phyloP scores from a whole-genome alignment of 2,888 invertebrate species.

The Criorhina ranunculi region DNA sequence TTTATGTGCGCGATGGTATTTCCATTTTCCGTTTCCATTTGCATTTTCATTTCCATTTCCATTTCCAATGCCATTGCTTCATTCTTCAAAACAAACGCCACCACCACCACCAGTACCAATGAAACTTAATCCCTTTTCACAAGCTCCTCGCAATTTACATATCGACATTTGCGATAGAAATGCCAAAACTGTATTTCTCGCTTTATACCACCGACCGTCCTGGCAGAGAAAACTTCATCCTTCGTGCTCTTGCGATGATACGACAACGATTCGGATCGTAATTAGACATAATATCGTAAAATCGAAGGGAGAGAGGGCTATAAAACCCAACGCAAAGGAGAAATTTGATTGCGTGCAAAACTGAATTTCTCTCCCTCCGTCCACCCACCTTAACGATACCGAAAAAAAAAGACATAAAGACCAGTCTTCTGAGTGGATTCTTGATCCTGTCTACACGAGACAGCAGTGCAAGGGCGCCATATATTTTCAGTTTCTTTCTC shows the following conservation, averaged over 20 bases:
- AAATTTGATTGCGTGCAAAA: slow-evolving; percentile 75
- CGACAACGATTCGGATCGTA: slow-evolving; percentile 64
- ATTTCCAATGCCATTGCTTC: slow-evolving; percentile 29
- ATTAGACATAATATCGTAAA: slow-evolving; percentile 75
- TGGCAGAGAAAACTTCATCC: slow-evolving; percentile 20
- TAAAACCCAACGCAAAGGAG: slow-evolving; percentile 42
- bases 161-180: slow-evolving; percentile 46
- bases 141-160: slow-evolving; percentile 61
- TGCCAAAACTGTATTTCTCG: slow-evolving; percentile 21
- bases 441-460: slow-evolving; percentile 57
- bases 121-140: slow-evolving; percentile 47
- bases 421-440: slow-evolving; percentile 49
- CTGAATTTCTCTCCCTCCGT: slow-evolving; percentile 31
- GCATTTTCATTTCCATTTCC: slow-evolving; percentile 32
- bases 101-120: not conserved
- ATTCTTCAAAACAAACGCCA: slow-evolving; percentile 22
- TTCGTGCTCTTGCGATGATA: slow-evolving; percentile 15
- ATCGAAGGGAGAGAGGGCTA: slow-evolving; percentile 59
- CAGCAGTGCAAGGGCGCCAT: slow-evolving; percentile 61
- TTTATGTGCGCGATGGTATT: slow-evolving; percentile 58
- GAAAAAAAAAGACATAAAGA: slow-evolving; percentile 39
- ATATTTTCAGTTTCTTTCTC: slow-evolving; percentile 41
- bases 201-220: slow-evolving; percentile 12
- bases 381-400: not conserved
- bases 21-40: slow-evolving; percentile 47